These are phyloP conservation scores for Chelmon rostratus DNA, from an alignment of 2,797 vertebrate genomes.

Conservation along the genomic window DNA sequence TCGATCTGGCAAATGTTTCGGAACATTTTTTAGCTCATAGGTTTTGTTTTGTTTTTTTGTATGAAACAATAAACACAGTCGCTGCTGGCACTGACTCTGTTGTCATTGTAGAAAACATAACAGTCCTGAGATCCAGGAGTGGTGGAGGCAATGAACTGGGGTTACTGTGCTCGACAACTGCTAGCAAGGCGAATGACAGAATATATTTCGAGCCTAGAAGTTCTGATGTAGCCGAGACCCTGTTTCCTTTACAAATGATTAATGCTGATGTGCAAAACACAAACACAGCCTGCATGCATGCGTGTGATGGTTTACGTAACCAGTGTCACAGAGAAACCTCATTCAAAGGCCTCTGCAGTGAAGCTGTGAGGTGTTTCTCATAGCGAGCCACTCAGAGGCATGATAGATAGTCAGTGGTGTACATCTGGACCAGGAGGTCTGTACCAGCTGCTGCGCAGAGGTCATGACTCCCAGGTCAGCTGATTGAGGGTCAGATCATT, in stretches of 20 bases:
- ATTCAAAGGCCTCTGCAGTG: slow-evolving; percentile 18
- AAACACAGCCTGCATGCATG: slow-evolving; percentile 18
- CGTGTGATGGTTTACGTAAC: slow-evolving; percentile 34
- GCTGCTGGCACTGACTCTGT: slow-evolving; percentile 74
- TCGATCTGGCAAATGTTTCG: slow-evolving; percentile 51
- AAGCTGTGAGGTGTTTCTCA: slow-evolving; percentile 38
- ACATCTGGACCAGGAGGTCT: slow-evolving; percentile 52
- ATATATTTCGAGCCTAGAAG: slow-evolving; percentile 10
- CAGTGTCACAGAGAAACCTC: slow-evolving; percentile 9
- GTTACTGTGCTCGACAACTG: slow-evolving; percentile 50
- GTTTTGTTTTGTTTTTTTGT: slow-evolving; percentile 75
- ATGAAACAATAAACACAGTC: slow-evolving; percentile 79
- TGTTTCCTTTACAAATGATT: slow-evolving; percentile 13
- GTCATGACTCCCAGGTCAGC: slow-evolving; percentile 14
- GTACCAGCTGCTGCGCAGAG: slow-evolving; percentile 47
- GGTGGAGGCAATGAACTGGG: slow-evolving; percentile 75
- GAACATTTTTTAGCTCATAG: slow-evolving; percentile 72
- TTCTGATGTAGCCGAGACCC: slow-evolving; percentile 24
- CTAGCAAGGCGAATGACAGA: slow-evolving; percentile 38
- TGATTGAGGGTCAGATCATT: neutral
- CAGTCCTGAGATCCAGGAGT: slow-evolving; percentile 62
- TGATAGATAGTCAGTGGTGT: slow-evolving; percentile 17
- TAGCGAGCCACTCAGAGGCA: neutral
- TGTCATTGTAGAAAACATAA: slow-evolving; percentile 70
- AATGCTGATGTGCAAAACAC: slow-evolving; percentile 23